Conservation (phyloP, 2,888 invertebrate species). For the Drosophila siamana region DNA sequence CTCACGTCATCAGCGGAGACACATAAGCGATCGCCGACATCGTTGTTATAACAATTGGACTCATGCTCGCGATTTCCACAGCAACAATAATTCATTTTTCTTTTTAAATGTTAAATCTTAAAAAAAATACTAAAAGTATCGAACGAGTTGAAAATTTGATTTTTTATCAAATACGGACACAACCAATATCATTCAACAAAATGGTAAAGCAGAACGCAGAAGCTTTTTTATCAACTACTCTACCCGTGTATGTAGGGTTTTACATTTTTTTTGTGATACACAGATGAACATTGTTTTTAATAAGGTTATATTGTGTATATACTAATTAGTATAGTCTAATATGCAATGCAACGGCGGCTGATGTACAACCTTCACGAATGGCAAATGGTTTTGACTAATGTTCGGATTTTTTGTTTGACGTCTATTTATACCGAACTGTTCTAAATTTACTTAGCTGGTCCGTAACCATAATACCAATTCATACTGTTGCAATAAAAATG, state of each 20-base stretch:
- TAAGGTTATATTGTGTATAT: neutral
- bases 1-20: slow-evolving; percentile 50
- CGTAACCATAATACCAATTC: slow-evolving; percentile 3
- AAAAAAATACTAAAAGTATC: slow-evolving; percentile 4
- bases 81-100: slow-evolving; percentile 52
- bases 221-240: neutral
- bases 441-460: slow-evolving; percentile 8
- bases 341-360: neutral
- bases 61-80: slow-evolving; percentile 52
- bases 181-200: neutral
- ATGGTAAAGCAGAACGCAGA: neutral
- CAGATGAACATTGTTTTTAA: neutral
- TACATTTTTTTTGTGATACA: neutral
- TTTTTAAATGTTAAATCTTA: neutral
- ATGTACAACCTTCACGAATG: slow-evolving; percentile 46
- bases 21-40: slow-evolving; percentile 30
- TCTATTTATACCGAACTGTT: slow-evolving; percentile 6
- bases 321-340: neutral
- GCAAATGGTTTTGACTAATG: slow-evolving; percentile 54
- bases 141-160: neutral
- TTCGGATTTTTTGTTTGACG: slow-evolving; percentile 22
- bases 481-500: slow-evolving; percentile 6
- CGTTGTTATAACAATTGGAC: slow-evolving; percentile 13
- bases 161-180: neutral
- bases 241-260: neutral